Percentiles rank a stretch among this genome's conserved stretches.
Conservation (phyloP, 2,888 invertebrate species). For the Hipparchia semele region DNA sequence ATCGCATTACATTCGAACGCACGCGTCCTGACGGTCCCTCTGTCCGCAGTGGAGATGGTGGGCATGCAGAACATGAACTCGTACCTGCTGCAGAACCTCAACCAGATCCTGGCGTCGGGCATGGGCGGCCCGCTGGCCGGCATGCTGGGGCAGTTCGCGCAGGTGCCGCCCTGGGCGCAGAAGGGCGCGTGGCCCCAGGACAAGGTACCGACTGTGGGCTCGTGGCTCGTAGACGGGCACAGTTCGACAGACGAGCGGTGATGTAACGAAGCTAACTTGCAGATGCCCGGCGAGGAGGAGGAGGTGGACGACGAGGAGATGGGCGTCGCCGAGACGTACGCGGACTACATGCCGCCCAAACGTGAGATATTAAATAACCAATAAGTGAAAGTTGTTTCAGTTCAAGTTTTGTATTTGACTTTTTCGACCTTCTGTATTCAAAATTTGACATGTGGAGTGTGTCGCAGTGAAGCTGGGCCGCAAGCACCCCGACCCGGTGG, state of each 20-base stretch:
- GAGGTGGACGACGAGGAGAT: conserved; percentile 97
- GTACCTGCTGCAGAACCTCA: conserved; percentile 77
- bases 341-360: conserved; percentile 99
- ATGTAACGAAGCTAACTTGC: conserved; percentile 1
- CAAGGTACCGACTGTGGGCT: conserved; percentile 27
- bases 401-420: too few species aligned
- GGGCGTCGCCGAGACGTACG: conserved; percentile 99
- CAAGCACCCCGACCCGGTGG: conserved; percentile 99
- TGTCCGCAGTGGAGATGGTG: conserved; percentile 85
- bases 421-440: neutral
- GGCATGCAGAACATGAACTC: conserved; percentile 82
- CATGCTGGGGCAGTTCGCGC: conserved; percentile 61
- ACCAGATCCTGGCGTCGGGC: conserved; percentile 75
- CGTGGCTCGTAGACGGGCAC: too few species aligned
- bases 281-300: conserved; percentile 86
- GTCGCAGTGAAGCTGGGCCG: conserved; percentile 92
- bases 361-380: conserved; percentile 73
- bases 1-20: too few species aligned
- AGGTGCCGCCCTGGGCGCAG: conserved; percentile 56
- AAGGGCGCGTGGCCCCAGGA: conserved; percentile 40
- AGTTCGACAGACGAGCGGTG: neutral
- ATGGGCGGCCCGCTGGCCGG: conserved; percentile 70
- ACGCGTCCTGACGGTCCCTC: too few species aligned
- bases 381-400: too few species aligned
- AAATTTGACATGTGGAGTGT: too few species aligned